Conservation (phyloP, 35 echinoderm and acorn worm species). For the Lytechinus pictus region DNA sequence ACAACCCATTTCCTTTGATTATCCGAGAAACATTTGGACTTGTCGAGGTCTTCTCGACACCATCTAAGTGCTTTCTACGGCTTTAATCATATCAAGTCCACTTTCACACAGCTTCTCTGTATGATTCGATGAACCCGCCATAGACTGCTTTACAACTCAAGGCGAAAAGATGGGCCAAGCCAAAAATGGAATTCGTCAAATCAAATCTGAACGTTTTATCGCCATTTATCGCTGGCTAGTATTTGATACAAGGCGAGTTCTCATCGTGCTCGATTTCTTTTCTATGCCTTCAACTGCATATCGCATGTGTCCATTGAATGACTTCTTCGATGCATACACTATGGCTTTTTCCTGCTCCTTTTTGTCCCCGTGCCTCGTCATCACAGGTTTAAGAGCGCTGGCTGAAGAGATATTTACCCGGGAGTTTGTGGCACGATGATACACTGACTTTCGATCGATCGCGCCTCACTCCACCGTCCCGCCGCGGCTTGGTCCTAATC, state of each 20-base stretch:
- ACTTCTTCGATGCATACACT: background rate
- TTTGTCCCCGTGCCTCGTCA: background rate
- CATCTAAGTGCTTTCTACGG: conserved; percentile 27
- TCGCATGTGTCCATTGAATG: background rate
- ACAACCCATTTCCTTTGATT: conserved; percentile 19
- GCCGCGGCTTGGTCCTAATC: conserved; percentile 28
- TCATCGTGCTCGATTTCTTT: background rate
- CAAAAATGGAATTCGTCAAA: conserved; percentile 33
- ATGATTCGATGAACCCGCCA: background rate
- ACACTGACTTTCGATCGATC: conserved; percentile 41
- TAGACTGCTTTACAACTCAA: background rate
- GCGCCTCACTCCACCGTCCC: background rate
- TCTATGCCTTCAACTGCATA: background rate
- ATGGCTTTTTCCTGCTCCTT: background rate
- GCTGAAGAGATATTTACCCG: background rate
- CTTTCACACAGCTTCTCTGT: background rate
- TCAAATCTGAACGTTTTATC: conserved; percentile 40
- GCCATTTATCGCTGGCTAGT: conserved; percentile 41
- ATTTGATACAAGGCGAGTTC: conserved; percentile 47
- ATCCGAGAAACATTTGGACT: conserved; percentile 22
- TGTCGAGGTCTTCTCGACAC: background rate
- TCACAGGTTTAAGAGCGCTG: background rate
- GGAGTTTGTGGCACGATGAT: conserved; percentile 27
- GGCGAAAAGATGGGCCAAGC: background rate
- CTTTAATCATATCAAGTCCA: conserved; percentile 37